Conservation (phyloP, 1,140 invertebrate genomes). For the Tetramorium alpestre region DNA sequence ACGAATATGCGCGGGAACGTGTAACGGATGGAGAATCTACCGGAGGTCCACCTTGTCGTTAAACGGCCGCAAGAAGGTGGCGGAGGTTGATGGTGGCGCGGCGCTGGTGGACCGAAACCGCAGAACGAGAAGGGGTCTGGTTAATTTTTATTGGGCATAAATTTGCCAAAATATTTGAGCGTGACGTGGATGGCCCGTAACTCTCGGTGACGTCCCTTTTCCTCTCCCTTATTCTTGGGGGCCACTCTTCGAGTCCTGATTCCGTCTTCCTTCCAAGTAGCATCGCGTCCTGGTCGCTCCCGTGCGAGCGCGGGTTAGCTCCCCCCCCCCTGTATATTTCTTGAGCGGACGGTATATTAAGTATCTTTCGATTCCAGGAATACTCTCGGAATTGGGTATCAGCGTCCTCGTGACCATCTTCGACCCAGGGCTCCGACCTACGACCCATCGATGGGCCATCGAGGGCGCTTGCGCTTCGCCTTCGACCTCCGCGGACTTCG, state of each 20-base stretch:
- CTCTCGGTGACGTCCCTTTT: slow-evolving; percentile 71
- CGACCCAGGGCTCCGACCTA: slow-evolving; percentile 58
- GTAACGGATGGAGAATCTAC: slow-evolving; percentile 61
- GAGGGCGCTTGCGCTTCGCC: slow-evolving; percentile 55
- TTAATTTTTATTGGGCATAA: slow-evolving; percentile 85
- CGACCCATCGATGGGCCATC: slow-evolving; percentile 57
- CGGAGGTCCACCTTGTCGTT: slow-evolving; percentile 79
- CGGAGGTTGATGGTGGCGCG: slow-evolving; percentile 62
- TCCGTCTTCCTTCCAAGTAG: slow-evolving; percentile 37
- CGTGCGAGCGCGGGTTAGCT: slow-evolving; percentile 15
- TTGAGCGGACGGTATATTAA: slow-evolving; percentile 62
- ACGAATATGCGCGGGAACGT: slow-evolving; percentile 49
- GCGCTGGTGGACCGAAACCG: slow-evolving; percentile 66
- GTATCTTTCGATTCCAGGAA: slow-evolving; percentile 72
- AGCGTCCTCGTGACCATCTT: slow-evolving; percentile 59
- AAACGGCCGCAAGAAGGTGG: slow-evolving; percentile 72
- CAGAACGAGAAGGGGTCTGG: slow-evolving; percentile 77
- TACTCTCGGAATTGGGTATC: slow-evolving; percentile 66
- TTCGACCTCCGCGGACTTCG: slow-evolving; percentile 48
- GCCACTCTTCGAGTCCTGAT: slow-evolving; percentile 36
- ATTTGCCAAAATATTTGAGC: slow-evolving; percentile 84
- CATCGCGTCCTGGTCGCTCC: slow-evolving; percentile 44
- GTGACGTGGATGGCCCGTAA: slow-evolving; percentile 82
- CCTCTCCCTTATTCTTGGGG: not conserved
- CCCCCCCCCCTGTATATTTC: slow-evolving; percentile 23